phyloP scores from a whole-genome alignment of 2,888 invertebrate species.

The Apoderus coryli region DNA sequence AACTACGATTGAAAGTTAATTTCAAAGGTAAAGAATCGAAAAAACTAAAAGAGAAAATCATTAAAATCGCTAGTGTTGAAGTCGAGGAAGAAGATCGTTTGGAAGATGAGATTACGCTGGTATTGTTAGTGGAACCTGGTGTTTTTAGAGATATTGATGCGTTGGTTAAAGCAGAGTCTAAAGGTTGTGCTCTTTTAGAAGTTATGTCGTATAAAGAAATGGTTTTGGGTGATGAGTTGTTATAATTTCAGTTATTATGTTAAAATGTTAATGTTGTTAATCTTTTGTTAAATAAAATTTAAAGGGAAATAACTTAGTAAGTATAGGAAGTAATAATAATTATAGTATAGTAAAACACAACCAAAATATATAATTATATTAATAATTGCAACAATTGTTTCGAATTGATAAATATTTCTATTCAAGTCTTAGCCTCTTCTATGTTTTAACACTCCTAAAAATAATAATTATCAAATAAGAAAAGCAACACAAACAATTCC shows the following conservation, averaged over 20 bases:
- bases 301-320: too few relatives aligned
- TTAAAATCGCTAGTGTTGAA: slow-evolving; percentile 51
- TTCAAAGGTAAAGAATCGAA: slow-evolving; percentile 70
- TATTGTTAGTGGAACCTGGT: slow-evolving; percentile 83
- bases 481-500: too few relatives aligned
- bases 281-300: too few relatives aligned
- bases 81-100: slow-evolving; percentile 80
- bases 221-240: slow-evolving; percentile 69
- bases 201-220: slow-evolving; percentile 86
- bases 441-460: too few relatives aligned
- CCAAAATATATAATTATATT: too few relatives aligned
- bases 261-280: not conserved
- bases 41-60: slow-evolving; percentile 68
- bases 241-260: slow-evolving; percentile 28
- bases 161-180: slow-evolving; percentile 70
- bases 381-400: too few relatives aligned
- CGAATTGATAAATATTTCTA: too few relatives aligned
- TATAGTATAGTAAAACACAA: too few relatives aligned
- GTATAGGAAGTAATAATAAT: too few relatives aligned
- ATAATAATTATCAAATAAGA: too few relatives aligned
- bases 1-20: slow-evolving; percentile 79
- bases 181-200: slow-evolving; percentile 77
- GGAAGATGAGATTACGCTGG: slow-evolving; percentile 64
- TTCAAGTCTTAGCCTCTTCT: too few relatives aligned
- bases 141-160: slow-evolving; percentile 81